These are phyloP conservation scores for Neria commutata DNA, from an alignment of 2,888 invertebrate species.

Conservation along the genomic window DNA sequence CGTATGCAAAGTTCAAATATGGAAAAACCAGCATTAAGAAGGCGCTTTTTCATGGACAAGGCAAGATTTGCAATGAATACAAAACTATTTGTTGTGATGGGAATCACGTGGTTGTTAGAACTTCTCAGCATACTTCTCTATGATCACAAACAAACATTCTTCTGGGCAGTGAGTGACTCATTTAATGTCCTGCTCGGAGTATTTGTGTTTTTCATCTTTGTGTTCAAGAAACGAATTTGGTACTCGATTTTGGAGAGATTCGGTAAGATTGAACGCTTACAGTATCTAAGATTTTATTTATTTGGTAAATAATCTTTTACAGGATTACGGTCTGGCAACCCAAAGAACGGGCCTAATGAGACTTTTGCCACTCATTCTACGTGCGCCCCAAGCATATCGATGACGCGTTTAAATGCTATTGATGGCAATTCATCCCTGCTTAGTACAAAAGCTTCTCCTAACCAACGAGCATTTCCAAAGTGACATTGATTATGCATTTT, in stretches of 20 bases:
- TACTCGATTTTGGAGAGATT: constrained; percentile 66
- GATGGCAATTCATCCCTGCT: constrained; percentile 39
- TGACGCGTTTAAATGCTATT: constrained; percentile 39
- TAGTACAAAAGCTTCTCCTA: too few relatives aligned
- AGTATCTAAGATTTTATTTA: constrained; percentile 14
- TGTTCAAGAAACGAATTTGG: constrained; percentile 72
- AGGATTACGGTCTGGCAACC: constrained; percentile 26
- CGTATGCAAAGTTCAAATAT: constrained; percentile 70
- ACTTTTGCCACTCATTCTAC: constrained; percentile 44
- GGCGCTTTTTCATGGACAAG: constrained; percentile 71
- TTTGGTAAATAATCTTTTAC: not conserved
- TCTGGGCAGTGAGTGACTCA: constrained; percentile 67
- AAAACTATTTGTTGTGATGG: constrained; percentile 81
- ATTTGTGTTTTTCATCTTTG: constrained; percentile 74
- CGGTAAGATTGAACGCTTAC: constrained; percentile 58
- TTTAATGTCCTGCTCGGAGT: constrained; percentile 76
- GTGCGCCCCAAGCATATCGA: constrained; percentile 39
- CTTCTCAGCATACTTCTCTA: constrained; percentile 67
- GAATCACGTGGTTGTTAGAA: constrained; percentile 76
- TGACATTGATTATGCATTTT: too few relatives aligned
- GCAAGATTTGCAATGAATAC: constrained; percentile 74
- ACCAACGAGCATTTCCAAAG: too few relatives aligned
- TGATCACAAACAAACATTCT: constrained; percentile 63
- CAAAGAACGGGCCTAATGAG: constrained; percentile 31
- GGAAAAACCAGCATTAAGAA: constrained; percentile 67